Base-by-base conservation (phyloP, 2,888 invertebrate species). In the Choristoneura rosaceana region DNA sequence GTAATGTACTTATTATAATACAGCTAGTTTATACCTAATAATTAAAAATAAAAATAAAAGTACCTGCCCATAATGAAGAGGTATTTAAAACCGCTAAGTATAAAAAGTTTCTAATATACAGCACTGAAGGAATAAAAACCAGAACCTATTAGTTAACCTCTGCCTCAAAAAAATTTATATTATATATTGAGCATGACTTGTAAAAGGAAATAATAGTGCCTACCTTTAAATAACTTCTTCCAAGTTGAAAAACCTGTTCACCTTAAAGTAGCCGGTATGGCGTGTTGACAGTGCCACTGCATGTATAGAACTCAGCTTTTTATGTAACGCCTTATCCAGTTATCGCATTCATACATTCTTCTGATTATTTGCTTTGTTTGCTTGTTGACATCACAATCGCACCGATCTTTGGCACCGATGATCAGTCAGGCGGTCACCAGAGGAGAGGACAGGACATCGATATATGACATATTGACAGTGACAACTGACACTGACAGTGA, bases 311-410 rank as follows among this genome's bases (percentile, higher is more conserved):
- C 41, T 60, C 61, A 15, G 41, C 55, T 41, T 41, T 71, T 71
- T 45, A 73, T 52, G 43, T 65, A 73, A 60, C 63, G 34, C 58
- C 59, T 50, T 73, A 69, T 63, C 69, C 45, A 41, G 55, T 66
- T 43, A 66, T 66, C 55, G 14, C 58, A 25, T 38, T 66, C 43
- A 25, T n/a, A 66, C 66, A 66, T 66, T 66, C 66, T 67, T 71
- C n/a, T 67, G 45, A 62, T 71, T 66, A 71, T 62, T 62, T 45
- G 45, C 61, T 43, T 61, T 65, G 52, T 41, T 69, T 34, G 25
- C 12, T 34, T 61, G 17, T 62, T 52, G 38, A 50, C 38, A 38
- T 38, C 38, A 41, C 50, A 12, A 9, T 52, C 52, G n/a, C n/a
- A 41, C 10, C 41, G 41, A 41, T 10, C n/a, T n/a, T n/a, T n/a